phyloP scores from a whole-genome alignment of 2,797 vertebrate species.

The Gymnoscopelus braueri region DNA sequence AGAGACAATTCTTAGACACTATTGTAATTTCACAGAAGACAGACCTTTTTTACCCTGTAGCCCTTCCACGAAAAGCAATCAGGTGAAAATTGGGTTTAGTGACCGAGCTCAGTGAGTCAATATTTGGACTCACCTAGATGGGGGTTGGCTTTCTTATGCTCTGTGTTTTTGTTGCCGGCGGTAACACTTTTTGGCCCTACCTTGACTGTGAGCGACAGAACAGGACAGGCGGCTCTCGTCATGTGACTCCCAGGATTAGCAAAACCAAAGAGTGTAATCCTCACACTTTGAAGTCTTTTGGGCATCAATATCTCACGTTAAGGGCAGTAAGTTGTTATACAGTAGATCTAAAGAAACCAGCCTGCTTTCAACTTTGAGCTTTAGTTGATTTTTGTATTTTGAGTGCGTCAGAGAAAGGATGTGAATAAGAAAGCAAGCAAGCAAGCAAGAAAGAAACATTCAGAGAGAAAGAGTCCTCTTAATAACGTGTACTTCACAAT shows the following conservation, averaged over 20 bases:
- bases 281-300: slow-evolving; percentile 66
- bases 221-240: slow-evolving; percentile 49
- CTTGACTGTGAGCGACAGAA: slow-evolving; percentile 31
- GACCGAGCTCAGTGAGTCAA: slow-evolving; percentile 42
- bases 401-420: slow-evolving; percentile 44
- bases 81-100: not conserved
- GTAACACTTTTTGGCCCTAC: slow-evolving; percentile 38
- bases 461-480: slow-evolving; percentile 23
- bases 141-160: not conserved
- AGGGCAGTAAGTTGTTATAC: slow-evolving; percentile 46
- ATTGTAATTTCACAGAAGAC: slow-evolving; percentile 1
- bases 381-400: slow-evolving; percentile 32
- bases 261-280: slow-evolving; percentile 60
- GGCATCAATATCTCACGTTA: slow-evolving; percentile 42
- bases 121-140: slow-evolving; percentile 48
- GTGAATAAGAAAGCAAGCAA: slow-evolving; percentile 1
- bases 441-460: slow-evolving; percentile 2
- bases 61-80: slow-evolving; percentile 26
- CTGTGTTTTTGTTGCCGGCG: slow-evolving; percentile 33
- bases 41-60: slow-evolving; percentile 33
- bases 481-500: slow-evolving; percentile 45
- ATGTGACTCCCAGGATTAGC: slow-evolving; percentile 64
- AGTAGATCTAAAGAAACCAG: slow-evolving; percentile 51
- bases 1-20: not conserved
- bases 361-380: slow-evolving; percentile 53